Conservation (phyloP, 2,797 vertebrate species). For the Pangasius djambal region DNA sequence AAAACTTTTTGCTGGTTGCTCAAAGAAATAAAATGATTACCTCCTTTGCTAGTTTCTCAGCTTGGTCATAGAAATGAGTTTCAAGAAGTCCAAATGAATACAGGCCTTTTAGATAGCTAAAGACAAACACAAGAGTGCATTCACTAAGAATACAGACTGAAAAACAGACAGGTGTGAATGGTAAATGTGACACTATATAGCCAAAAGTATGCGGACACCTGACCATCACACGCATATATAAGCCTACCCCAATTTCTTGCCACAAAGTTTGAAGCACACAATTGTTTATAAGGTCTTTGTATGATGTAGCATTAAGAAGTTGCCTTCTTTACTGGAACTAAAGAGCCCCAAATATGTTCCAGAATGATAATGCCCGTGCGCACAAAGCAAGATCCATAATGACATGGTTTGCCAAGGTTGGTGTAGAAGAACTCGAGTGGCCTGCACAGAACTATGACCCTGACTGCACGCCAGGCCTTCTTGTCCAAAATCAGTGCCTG, state of each 20-base stretch:
- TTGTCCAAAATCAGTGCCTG: background rate
- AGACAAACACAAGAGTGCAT: slow-evolving; percentile 18
- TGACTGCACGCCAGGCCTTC: background rate
- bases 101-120: slow-evolving; percentile 89
- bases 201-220: background rate
- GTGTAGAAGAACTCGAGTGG: background rate
- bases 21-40: slow-evolving; percentile 64
- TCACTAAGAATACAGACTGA: background rate
- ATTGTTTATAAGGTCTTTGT: background rate
- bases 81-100: slow-evolving; percentile 94
- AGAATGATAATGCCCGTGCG: background rate
- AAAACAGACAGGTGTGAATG: slow-evolving; percentile 4
- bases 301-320: background rate
- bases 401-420: background rate
- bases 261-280: background rate
- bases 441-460: background rate
- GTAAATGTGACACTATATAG: background rate
- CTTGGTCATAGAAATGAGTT: slow-evolving; percentile 85
- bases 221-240: background rate
- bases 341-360: no score
- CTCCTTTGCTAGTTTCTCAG: slow-evolving; percentile 87
- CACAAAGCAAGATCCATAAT: background rate
- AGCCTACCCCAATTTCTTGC: background rate
- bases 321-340: background rate
- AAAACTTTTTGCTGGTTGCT: background rate